Evolutionary conservation across 2,888 invertebrate genomes (phyloP).

Genomic region (Strigamia maritima): DNA sequence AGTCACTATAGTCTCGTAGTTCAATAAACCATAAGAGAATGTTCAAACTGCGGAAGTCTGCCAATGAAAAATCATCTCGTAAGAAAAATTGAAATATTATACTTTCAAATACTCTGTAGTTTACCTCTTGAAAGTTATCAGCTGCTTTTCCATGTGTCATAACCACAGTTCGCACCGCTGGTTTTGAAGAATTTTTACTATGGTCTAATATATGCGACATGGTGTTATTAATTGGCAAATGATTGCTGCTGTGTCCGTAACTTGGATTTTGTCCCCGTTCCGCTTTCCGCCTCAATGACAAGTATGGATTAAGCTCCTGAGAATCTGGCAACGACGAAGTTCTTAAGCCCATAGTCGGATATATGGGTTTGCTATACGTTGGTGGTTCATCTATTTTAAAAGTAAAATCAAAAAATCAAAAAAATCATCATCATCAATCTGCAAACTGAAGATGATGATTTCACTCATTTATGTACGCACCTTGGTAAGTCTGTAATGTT

Average conservation of each 20-base stretch:
- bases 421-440: background rate
- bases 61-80: background rate
- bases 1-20: background rate
- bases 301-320: slow-evolving; percentile 3
- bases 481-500: slow-evolving; percentile 8
- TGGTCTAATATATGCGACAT: background rate
- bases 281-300: background rate
- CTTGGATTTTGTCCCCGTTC: background rate
- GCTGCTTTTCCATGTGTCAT: background rate
- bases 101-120: no score
- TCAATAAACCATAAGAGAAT: background rate
- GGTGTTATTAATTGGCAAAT: background rate
- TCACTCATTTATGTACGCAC: no score
- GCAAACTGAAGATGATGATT: no score
- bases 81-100: background rate
- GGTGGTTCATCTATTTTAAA: background rate
- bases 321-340: background rate
- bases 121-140: background rate
- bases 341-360: background rate
- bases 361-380: slow-evolving; percentile 24
- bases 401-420: background rate
- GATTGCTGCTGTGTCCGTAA: background rate
- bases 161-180: background rate
- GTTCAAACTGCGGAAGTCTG: slow-evolving; percentile 1
- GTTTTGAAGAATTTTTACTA: background rate